Conservation (phyloP, 2,797 vertebrate species). For the Paratrypauchen microcephalus region DNA sequence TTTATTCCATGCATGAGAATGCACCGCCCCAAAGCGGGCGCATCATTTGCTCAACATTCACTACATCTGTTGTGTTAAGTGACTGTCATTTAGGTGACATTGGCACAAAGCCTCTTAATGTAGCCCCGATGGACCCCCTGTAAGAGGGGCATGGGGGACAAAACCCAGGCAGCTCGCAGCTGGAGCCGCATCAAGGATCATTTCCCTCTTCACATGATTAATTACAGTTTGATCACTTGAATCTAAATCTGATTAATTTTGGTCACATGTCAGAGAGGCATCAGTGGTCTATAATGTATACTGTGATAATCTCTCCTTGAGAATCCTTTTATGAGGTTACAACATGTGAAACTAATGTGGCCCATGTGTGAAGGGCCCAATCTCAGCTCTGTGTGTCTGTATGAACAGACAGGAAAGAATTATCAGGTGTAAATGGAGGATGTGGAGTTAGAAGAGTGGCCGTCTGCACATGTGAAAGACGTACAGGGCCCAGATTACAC, state of each 20-base stretch:
- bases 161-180: conserved; percentile 95
- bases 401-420: conserved; percentile 53
- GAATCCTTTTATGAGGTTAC: conserved; percentile 62
- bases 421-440: conserved; percentile 47
- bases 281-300: conserved; percentile 87
- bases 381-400: conserved; percentile 46
- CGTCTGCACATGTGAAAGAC: neutral
- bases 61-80: conserved; percentile 98
- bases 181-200: conserved; percentile 99
- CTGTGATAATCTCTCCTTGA: conserved; percentile 87
- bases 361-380: conserved; percentile 61
- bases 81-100: conserved; percentile 99
- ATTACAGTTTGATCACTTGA: conserved; percentile 99
- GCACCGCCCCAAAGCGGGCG: conserved; percentile 73
- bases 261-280: conserved; percentile 97
- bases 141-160: conserved; percentile 93
- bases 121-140: conserved; percentile 94
- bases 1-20: conserved; percentile 79
- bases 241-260: conserved; percentile 99
- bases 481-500: too few relatives aligned
- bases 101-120: conserved; percentile 97
- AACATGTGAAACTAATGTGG: conserved; percentile 70
- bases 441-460: conserved; percentile 39
- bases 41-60: conserved; percentile 96
- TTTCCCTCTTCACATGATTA: conserved; percentile 99